Percentiles rank a stretch among this genome's conserved stretches.
Evolutionary conservation across 2,113 vertebrate genomes (phyloP).

Genomic region (Psittacara wagleri): DNA sequence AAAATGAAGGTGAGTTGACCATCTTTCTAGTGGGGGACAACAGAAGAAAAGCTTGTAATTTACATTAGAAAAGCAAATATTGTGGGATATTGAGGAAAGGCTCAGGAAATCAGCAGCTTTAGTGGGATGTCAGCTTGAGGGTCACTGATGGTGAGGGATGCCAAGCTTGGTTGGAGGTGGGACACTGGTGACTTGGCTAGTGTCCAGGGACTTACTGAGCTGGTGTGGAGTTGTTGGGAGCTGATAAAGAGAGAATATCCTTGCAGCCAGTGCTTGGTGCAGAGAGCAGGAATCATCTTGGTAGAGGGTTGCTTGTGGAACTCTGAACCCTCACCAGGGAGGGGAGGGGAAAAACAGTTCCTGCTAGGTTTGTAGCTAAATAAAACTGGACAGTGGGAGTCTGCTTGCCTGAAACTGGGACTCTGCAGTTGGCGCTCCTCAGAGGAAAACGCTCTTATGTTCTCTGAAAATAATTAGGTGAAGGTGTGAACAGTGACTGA

Average conservation of each 20-base stretch:
- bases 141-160: background rate
- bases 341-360: background rate
- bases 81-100: background rate
- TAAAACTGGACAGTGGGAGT: background rate
- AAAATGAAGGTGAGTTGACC: background rate
- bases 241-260: background rate
- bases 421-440: background rate
- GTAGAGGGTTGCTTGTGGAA: background rate
- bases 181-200: background rate
- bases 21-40: background rate
- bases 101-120: background rate
- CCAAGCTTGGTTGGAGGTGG: background rate
- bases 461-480: background rate
- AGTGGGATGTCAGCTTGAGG: fast-evolving
- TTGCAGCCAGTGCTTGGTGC: background rate
- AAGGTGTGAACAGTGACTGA: background rate
- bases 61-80: background rate
- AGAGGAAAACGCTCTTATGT: background rate
- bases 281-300: background rate
- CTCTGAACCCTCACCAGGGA: background rate
- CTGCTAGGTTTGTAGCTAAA: background rate
- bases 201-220: background rate
- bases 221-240: background rate
- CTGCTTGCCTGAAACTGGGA: background rate
- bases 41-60: background rate